phyloP scores from a whole-genome alignment of 2,888 invertebrate species.

The Malthinus seriepunctatus region DNA sequence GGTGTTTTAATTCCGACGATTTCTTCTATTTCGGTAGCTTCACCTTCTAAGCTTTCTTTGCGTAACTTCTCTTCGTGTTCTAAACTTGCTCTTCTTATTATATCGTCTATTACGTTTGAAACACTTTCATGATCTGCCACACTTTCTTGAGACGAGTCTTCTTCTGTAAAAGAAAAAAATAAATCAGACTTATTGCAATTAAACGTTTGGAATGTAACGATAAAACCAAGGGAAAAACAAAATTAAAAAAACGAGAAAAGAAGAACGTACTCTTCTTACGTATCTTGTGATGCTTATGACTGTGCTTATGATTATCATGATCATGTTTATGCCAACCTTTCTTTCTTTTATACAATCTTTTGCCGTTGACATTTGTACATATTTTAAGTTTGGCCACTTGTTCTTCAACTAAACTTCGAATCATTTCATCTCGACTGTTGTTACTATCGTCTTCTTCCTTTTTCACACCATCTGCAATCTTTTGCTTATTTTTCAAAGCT shows the following conservation, averaged over 20 bases:
- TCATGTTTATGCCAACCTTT: conserved; percentile 14
- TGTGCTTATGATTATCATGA: conserved; percentile 43
- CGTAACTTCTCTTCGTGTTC: conserved; percentile 45
- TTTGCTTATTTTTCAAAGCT: not conserved
- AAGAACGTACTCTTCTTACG: conserved; percentile 20
- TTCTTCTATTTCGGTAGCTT: not conserved
- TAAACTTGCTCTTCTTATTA: conserved; percentile 48
- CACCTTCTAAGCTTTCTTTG: conserved; percentile 1
- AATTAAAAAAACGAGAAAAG: conserved; percentile 7
- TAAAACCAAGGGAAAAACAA: not conserved
- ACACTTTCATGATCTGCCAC: conserved; percentile 26
- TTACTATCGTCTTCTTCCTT: conserved; percentile 20
- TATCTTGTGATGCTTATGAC: conserved; percentile 39
- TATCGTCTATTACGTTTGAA: conserved; percentile 46
- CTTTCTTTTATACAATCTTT: conserved; percentile 9
- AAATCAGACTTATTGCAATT: not conserved
- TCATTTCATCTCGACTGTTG: conserved; percentile 37
- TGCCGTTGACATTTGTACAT: not conserved
- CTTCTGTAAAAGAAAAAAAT: not conserved
- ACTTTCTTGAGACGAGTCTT: not conserved
- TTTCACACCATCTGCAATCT: conserved; percentile 36
- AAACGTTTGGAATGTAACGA: not conserved
- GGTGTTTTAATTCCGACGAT: conserved; percentile 20
- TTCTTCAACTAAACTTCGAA: conserved; percentile 34
- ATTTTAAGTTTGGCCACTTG: conserved; percentile 33